Percentiles rank a stretch among this genome's conserved stretches.
Conservation (phyloP, 1,140 invertebrate genomes). For the Steinernema feltiae region DNA sequence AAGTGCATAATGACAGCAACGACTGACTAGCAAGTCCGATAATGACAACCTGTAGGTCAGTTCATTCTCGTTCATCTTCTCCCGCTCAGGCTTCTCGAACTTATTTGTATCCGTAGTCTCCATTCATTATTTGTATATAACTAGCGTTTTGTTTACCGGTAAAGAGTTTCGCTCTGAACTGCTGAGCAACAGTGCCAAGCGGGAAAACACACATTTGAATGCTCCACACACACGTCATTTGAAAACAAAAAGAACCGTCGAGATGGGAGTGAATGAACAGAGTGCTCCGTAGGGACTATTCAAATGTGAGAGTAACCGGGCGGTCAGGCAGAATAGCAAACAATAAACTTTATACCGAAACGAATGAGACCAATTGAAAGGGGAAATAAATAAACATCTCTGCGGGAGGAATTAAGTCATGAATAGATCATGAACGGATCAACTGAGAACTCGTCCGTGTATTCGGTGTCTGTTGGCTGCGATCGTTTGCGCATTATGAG, state of each 20-base stretch:
- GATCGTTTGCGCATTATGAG: neutral
- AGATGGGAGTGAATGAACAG: too few species aligned
- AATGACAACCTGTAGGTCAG: neutral
- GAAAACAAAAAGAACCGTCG: too few species aligned
- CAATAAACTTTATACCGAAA: neutral
- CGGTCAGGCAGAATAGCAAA: neutral
- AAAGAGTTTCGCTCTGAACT: neutral
- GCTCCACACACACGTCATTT: too few species aligned
- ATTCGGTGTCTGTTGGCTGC: neutral
- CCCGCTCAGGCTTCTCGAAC: neutral
- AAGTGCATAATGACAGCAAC: neutral
- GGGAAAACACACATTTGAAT: too few species aligned
- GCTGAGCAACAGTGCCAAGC: neutral
- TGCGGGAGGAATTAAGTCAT: neutral
- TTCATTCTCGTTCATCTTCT: too few species aligned
- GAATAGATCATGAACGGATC: slow-evolving; percentile 12
- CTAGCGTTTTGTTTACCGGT: slow-evolving; percentile 1
- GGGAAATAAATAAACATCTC: neutral
- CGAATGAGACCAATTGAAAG: neutral
- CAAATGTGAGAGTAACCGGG: too few species aligned
- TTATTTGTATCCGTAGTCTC: neutral
- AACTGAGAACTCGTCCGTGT: slow-evolving; percentile 1
- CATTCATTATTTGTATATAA: neutral
- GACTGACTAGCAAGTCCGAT: neutral
- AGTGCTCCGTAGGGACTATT: too few species aligned